Evolutionary conservation across 2,797 vertebrate genomes (phyloP).

Genomic region (Rhinella marina): DNA sequence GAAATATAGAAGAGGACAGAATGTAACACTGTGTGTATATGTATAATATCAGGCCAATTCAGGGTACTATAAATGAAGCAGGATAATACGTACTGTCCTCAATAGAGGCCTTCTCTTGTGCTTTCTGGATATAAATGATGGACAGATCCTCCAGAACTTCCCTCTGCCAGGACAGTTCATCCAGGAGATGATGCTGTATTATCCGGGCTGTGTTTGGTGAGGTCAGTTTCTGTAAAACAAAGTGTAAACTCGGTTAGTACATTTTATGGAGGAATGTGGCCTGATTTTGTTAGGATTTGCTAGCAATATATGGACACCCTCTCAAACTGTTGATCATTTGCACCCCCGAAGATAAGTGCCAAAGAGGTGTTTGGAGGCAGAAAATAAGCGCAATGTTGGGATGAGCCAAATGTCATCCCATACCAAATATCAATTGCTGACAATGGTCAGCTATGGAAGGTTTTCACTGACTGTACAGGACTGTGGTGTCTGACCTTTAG

Average conservation of each 20-base stretch:
- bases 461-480: not conserved
- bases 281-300: not conserved
- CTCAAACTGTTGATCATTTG: no score
- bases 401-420: not conserved
- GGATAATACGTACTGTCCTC: constrained; percentile 75
- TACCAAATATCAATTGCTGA: not conserved
- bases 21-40: no score
- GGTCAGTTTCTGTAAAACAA: constrained; percentile 75
- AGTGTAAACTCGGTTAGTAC: not conserved
- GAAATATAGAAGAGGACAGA: not conserved
- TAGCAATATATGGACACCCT: not conserved
- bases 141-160: constrained; percentile 73
- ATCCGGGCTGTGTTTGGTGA: constrained; percentile 68
- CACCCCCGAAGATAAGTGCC: not conserved
- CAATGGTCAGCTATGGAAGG: no score
- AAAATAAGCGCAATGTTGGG: not conserved
- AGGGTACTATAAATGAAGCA: not conserved
- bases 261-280: not conserved
- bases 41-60: not conserved
- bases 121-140: constrained; percentile 68
- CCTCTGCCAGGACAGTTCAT: constrained; percentile 72
- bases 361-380: not conserved
- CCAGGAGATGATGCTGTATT: constrained; percentile 73
- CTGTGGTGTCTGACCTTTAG: constrained; percentile 75
- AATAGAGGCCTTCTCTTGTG: constrained; percentile 61